A percentile compares a stretch with the other conserved stretches of the same genome.
Conservation (phyloP, 2,797 vertebrate genomes). For the Hydrolagus colliei region DNA sequence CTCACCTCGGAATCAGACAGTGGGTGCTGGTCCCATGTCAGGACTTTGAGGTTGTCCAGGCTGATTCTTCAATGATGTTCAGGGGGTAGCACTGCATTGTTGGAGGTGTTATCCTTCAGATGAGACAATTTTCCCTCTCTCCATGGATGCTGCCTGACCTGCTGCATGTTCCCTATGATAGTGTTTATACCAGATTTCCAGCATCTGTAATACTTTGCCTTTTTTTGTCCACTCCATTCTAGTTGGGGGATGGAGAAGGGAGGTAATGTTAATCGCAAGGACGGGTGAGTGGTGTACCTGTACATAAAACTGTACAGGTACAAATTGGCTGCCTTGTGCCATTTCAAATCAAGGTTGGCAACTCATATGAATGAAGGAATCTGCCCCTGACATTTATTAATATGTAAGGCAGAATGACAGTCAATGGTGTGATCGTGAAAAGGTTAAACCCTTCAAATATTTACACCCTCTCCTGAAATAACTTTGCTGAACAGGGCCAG, state of each 20-base stretch:
- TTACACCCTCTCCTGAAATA: background rate
- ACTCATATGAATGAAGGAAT: background rate
- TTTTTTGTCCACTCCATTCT: background rate
- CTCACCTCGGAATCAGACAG: no score
- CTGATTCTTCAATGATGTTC: no score
- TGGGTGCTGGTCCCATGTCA: no score
- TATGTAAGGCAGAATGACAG: background rate
- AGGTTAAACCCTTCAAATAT: constrained; percentile 11
- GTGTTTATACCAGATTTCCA: no score
- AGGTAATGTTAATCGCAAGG: background rate
- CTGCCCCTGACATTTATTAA: constrained; percentile 1
- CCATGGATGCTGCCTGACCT: no score
- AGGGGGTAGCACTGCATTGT: no score
- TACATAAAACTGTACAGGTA: background rate
- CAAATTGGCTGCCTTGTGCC: background rate
- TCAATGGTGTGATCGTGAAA: background rate
- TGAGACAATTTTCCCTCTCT: no score
- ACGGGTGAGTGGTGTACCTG: constrained; percentile 19
- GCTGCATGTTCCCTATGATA: no score
- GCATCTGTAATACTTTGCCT: no score
- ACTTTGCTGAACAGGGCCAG: background rate
- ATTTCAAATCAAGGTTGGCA: constrained; percentile 1
- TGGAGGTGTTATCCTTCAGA: no score
- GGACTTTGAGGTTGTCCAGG: no score
- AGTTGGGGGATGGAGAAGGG: background rate